Evolutionary conservation across 2,113 vertebrate genomes (phyloP), one percentile per base, ranked within the genome.

Genomic region (Percopsis transmontana): DNA sequence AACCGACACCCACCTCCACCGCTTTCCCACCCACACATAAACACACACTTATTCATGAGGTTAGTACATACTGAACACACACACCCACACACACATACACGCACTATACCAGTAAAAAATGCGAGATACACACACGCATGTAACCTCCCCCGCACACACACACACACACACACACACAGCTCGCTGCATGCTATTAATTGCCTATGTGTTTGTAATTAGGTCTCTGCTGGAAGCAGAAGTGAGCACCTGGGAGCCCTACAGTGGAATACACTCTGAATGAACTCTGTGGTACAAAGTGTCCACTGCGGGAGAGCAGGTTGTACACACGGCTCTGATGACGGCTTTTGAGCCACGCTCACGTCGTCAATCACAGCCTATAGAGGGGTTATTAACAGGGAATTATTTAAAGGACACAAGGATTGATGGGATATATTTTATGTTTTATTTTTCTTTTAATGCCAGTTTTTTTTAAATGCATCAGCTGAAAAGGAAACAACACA

Each of bases 151-250:
- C 48, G 19, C 33, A 52, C 18, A 33, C 48, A 63, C 61, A 59
- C 50, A 64, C 23, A 55, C 52, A 55, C 52, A 27, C 40, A 57
- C 56, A 58, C 62, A 64, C 74, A 61, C 63, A 40, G 75, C 14
- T 61, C 71, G 47, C 67, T 63, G 81, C 76, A 66, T 79, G 83
- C 70, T 79, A 82, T 81, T 88, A 88, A 88, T 90, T 89, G 86
- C 81, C 72, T 86, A 62, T 74, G 82, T 88, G 79, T 89, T 87
- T 75, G 85, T 87, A 90, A 89, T 89, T 87, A 89, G 16, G 69
- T 54, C 85, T 83, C 85, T 72, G 80, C 76, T 74, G 82, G 86
- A 87, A 82, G 72, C 79, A 77, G 78, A 89, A 87, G 66, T 40
- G 79, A 85, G 85, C 85, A 89, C 85, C 87, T 87, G 86, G 72